phyloP scores from a whole-genome alignment of 2,888 invertebrate species.

The Kryphioiulus occultus region DNA sequence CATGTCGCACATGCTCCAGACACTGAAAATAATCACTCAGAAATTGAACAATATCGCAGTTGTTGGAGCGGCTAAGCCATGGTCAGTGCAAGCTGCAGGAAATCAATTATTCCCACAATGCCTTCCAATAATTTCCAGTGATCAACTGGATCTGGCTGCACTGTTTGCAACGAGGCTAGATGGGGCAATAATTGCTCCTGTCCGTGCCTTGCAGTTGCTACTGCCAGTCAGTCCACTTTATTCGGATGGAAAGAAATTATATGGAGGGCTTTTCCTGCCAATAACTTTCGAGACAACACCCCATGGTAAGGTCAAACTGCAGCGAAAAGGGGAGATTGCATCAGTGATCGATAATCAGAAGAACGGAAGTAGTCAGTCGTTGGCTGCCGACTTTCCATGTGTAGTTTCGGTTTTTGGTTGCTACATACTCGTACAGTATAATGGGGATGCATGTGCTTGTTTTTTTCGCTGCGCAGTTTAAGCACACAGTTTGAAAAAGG shows the following conservation, averaged over 20 bases:
- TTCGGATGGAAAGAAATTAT: not conserved
- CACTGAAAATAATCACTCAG: not conserved
- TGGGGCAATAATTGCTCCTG: not conserved
- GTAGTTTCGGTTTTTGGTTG: not conserved
- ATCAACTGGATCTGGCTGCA: not conserved
- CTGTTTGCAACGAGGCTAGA: not conserved
- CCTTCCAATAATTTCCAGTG: not conserved
- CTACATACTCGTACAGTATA: not conserved
- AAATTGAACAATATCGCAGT: not conserved
- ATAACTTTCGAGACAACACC: not conserved
- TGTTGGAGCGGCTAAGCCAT: not conserved
- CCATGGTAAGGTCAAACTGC: not conserved
- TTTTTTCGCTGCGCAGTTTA: no score
- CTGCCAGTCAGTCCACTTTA: not conserved
- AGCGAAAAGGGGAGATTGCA: not conserved
- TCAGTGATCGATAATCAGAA: not conserved
- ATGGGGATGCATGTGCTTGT: not conserved
- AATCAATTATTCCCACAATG: not conserved
- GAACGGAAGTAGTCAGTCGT: not conserved
- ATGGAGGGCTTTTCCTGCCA: not conserved
- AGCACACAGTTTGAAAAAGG: no score
- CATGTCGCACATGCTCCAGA: not conserved
- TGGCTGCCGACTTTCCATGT: not conserved
- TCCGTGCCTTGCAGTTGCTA: not conserved
- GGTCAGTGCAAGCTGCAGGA: not conserved